These are phyloP conservation scores for Clarias gariepinus DNA, from an alignment of 2,113 vertebrate species.

Conservation along the genomic window DNA sequence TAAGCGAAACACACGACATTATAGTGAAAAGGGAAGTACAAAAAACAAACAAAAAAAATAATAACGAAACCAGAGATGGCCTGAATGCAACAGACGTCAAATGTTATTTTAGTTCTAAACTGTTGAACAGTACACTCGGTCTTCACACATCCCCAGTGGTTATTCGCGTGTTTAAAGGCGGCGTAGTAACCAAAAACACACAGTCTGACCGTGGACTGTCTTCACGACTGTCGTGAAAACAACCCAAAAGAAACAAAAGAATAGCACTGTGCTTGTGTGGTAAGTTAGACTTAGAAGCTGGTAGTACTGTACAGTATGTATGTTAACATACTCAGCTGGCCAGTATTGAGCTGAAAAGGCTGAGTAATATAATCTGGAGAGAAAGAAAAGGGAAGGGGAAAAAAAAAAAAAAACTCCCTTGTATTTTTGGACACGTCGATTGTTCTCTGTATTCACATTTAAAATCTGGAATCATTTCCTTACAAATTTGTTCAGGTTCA, in stretches of 20 bases:
- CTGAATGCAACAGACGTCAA: background rate
- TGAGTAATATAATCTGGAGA: background rate
- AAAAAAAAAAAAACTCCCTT: too few relatives aligned
- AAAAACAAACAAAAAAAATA: too few relatives aligned
- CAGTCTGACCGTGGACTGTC: background rate
- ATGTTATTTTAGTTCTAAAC: background rate
- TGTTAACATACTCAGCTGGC: background rate
- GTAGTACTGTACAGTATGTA: background rate
- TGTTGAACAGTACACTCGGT: background rate
- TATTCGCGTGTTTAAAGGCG: slow-evolving; percentile 9
- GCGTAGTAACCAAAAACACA: background rate
- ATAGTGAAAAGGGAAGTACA: background rate
- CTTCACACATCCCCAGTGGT: background rate
- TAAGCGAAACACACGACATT: background rate
- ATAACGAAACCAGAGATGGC: background rate
- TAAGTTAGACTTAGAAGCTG: background rate
- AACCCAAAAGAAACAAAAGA: background rate
- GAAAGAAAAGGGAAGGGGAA: too few relatives aligned
- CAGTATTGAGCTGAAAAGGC: too few relatives aligned
- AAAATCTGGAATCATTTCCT: background rate
- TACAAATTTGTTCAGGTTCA: too few relatives aligned
- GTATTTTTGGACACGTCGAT: background rate
- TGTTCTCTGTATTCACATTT: background rate
- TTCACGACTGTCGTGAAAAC: background rate
- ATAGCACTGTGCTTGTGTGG: background rate